Evolutionary conservation across 2,888 invertebrate genomes (phyloP).

Genomic region (Linnaemya vulpina): DNA sequence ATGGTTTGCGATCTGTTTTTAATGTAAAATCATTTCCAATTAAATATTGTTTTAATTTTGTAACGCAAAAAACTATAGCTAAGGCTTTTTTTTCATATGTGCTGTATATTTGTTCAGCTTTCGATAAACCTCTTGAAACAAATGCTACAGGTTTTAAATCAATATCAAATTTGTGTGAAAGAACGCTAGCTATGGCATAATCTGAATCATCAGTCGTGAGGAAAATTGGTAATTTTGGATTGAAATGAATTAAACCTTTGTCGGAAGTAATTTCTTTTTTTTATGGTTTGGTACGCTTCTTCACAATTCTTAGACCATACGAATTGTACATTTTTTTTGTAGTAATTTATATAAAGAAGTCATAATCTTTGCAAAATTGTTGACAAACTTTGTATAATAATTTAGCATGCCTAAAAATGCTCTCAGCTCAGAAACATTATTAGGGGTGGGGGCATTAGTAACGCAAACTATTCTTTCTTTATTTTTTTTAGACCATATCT

Average conservation of each 20-base stretch:
- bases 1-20: too few species aligned
- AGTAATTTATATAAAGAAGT: conserved; percentile 33
- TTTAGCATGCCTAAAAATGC: conserved; percentile 47
- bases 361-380: conserved; percentile 44
- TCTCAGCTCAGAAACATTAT: conserved; percentile 36
- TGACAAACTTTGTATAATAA: conserved; percentile 17
- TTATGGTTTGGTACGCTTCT: conserved; percentile 9
- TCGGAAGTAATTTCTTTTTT: conserved; percentile 9
- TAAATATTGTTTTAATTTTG: conserved; percentile 6
- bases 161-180: conserved; percentile 55
- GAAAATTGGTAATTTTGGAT: conserved; percentile 30
- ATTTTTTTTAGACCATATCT: conserved; percentile 38
- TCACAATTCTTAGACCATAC: conserved; percentile 12
- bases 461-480: conserved; percentile 18
- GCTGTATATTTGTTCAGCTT: conserved; percentile 61
- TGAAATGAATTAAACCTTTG: conserved; percentile 14
- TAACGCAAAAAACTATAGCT: too few species aligned
- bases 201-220: conserved; percentile 36
- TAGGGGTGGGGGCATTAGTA: conserved; percentile 41
- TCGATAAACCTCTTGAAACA: conserved; percentile 61
- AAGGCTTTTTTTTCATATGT: conserved; percentile 65
- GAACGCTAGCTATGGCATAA: too few species aligned
- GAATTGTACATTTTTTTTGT: conserved; percentile 23
- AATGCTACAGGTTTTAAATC: conserved; percentile 63
- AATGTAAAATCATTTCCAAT: neutral